Evolutionary conservation across 1,140 invertebrate genomes (phyloP).

Genomic region (Sminthurides bifidus): DNA sequence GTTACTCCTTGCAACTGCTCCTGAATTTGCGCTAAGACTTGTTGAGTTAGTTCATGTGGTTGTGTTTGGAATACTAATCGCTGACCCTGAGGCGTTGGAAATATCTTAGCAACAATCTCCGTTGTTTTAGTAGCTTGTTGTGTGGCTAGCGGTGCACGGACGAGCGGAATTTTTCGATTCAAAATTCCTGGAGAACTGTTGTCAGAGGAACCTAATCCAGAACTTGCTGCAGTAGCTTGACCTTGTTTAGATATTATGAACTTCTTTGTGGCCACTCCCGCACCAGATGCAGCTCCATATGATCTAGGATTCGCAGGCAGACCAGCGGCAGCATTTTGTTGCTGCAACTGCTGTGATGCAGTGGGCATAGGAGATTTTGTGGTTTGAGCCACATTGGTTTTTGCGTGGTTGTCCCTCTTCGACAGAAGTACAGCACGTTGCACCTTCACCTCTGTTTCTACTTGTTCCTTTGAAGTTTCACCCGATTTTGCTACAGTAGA

Average conservation of each 20-base stretch:
- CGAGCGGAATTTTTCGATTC: constrained; percentile 6
- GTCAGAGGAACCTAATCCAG: background rate
- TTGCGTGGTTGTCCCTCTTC: constrained; percentile 47
- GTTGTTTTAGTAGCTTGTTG: constrained; percentile 16
- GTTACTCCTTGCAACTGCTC: background rate
- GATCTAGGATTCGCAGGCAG: constrained; percentile 20
- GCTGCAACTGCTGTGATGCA: constrained; percentile 46
- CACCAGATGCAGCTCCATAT: background rate
- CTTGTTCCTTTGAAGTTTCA: constrained; percentile 77
- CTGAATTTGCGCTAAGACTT: constrained; percentile 3
- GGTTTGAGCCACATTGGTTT: constrained; percentile 36
- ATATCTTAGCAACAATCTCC: constrained; percentile 5
- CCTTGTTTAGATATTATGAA: background rate
- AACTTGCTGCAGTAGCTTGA: background rate
- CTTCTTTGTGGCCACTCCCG: background rate
- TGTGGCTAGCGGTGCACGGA: background rate
- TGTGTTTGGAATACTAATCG: background rate
- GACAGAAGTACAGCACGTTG: constrained; percentile 77
- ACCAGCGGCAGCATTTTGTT: constrained; percentile 31
- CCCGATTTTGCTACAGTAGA: constrained; percentile 36
- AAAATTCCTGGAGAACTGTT: constrained; percentile 6
- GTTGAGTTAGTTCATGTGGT: background rate
- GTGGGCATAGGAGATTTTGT: constrained; percentile 45
- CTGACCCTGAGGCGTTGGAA: background rate
- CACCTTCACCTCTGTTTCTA: constrained; percentile 75